Evolutionary conservation across 2,888 invertebrate species (phyloP), one percentile per base, ranked within the genome.

Genomic region (Cephus pygmeus): DNA sequence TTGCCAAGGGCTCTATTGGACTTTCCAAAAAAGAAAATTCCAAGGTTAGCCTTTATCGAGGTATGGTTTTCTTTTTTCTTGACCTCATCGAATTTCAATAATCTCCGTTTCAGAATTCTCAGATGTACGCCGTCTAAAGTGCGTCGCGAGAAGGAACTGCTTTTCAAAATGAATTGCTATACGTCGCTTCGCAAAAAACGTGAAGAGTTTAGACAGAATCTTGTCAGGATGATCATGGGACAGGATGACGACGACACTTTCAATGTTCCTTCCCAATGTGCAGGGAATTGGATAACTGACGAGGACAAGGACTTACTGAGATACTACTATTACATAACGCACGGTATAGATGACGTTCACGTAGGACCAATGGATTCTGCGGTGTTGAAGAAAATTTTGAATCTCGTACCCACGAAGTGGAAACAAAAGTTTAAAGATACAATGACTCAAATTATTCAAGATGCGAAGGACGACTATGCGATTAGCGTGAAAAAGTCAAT

Each of bases 401-500:
- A 92, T 82, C 92, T 96, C 78, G 93, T 97, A 75, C 95, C 96
- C 0, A 87, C 91, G 1, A 93, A 93, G 80, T 91, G 96, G 79
- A 94, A 80, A 82, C 73, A 93, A 85, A 94, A 93, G 88, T 96
- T 95, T 94, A 93, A 93, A 75, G 92, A 92, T 0, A 93, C 93
- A 1, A 87, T 96, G 31, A 91, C 93, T 3, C 90, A 93, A 56
- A 94, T 96, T 76, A 94, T 97, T 0, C 93, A 94, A 79, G 97
- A 98, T 90, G 95, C 97, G 91, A 95, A 96, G 84, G 95, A 97
- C 81, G 97, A 97, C 87, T 98, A 97, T 89, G 94, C 96, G 89
- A 94, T 96, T 90, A 96, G 96, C 81, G 96, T 98, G 88, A 98
- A 98, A 89, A 98, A 97, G 89, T 96, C 98, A 0, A 96, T 97